Evolutionary conservation across 2,113 vertebrate genomes (phyloP).

Genomic region (Amia ocellicauda): DNA sequence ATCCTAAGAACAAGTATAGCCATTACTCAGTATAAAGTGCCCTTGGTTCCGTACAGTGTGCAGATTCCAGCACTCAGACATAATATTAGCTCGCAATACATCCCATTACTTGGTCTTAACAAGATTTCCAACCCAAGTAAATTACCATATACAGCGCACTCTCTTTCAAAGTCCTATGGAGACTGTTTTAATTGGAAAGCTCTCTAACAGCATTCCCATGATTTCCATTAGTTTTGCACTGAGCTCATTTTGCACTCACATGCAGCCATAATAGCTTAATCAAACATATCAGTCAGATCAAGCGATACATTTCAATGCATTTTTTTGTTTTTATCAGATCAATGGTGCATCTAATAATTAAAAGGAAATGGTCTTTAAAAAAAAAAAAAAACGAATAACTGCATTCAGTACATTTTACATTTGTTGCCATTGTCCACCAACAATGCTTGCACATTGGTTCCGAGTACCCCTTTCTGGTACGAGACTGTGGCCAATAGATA

Average conservation of each 20-base stretch:
- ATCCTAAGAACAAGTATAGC: not conserved
- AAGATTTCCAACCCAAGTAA: not conserved
- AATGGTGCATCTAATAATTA: too few species aligned
- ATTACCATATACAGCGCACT: not conserved
- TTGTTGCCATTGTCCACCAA: too few species aligned
- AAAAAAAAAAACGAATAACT: too few species aligned
- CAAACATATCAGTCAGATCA: too few species aligned
- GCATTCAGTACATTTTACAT: too few species aligned
- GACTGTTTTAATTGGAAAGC: constrained; percentile 10
- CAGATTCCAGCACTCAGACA: not conserved
- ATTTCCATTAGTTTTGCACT: constrained; percentile 4
- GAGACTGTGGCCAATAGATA: too few species aligned
- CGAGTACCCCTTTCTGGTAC: too few species aligned
- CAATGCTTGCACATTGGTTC: too few species aligned
- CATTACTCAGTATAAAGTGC: not conserved
- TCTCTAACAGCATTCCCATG: not conserved
- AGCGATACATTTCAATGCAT: too few species aligned
- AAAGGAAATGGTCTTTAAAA: too few species aligned
- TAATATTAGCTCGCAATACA: not conserved
- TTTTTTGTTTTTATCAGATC: too few species aligned
- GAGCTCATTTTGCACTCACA: not conserved
- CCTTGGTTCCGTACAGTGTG: not conserved
- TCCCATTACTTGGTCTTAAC: not conserved
- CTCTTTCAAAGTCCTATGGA: constrained; percentile 9
- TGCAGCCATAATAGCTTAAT: not conserved